Evolutionary conservation across 2,888 invertebrate species (phyloP), one percentile per base, ranked within the genome.

Genomic region (Bellardia bayeri): DNA sequence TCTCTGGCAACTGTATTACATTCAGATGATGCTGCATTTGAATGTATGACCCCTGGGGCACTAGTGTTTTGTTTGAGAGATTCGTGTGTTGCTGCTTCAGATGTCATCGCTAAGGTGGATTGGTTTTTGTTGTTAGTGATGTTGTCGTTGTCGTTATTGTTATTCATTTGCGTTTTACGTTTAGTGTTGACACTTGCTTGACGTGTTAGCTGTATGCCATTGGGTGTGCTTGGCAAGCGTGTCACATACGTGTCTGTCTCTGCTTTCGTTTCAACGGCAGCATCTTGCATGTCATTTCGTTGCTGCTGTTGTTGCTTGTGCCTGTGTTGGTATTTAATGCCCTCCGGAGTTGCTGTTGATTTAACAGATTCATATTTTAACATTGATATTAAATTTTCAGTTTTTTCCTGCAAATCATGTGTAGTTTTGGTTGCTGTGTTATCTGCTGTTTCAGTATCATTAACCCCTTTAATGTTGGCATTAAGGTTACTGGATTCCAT

Each of bases 121-220:
- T 23, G 30, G 13, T 64, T 37, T 30, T 64, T 64, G 40, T 33
- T 33, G 42, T 87, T 23, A 2, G 16, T 8, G 23, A 69, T 79
- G 63, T 79, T 78, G 69, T 82, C 74, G 72, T 63, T 68, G 71
- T 56, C 74, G 72, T 63, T 68, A 66, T 56, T 81, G 79, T 85
- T 88, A 85, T 88, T 88, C 79, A 82, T 68, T 76, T 84, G 88
- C 66, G 86, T 87, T 89, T 89, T 71, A 64, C 66, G 56, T 79
- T 85, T 82, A 78, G 68, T 56, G 84, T 69, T 84, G 64, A 71
- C 81, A 80, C 79, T 49, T 54, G 81, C 33, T 83, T 82, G 79
- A 54, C 78, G 84, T 78, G 85, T 61, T 33, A 89, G 80, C 63
- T 89, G 88, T 63, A 87, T 89, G 64, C 89, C 88, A 7, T 76